A percentile compares a stretch with the other conserved stretches of the same genome.
These are phyloP conservation scores for Desoria tigrina DNA, from an alignment of 2,888 invertebrate genomes.

Conservation along the genomic window DNA sequence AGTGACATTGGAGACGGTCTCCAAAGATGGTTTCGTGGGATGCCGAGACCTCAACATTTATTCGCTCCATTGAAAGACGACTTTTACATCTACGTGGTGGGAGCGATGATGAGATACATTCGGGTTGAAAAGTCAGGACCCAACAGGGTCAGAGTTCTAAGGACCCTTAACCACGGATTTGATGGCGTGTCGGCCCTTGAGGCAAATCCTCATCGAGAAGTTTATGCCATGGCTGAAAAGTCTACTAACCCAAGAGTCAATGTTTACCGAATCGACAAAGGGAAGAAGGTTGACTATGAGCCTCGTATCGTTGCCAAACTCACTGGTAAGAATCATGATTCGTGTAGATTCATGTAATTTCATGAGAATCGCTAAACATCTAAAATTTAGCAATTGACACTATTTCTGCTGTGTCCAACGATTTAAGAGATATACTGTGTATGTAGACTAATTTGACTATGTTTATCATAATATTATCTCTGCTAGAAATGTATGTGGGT, in stretches of 20 bases:
- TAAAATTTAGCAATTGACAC: no score
- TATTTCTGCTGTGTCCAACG: no score
- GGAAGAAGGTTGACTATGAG: conserved; percentile 9
- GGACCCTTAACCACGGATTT: conserved; percentile 38
- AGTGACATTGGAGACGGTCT: conserved; percentile 11
- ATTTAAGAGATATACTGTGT: no score
- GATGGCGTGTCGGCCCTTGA: conserved; percentile 42
- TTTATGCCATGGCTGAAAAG: conserved; percentile 49
- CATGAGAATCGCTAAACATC: no score
- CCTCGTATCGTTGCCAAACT: conserved; percentile 22
- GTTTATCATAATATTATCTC: no score
- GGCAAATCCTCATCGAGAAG: conserved; percentile 34
- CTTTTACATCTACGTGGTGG: conserved; percentile 23
- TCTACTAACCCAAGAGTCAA: conserved; percentile 35
- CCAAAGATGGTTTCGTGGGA: conserved; percentile 32
- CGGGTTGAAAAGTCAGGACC: conserved; percentile 21
- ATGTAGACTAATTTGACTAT: no score
- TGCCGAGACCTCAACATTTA: conserved; percentile 17
- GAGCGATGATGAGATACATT: conserved; percentile 35
- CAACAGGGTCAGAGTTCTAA: conserved; percentile 29
- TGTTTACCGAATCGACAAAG: conserved; percentile 34
- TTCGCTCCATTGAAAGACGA: conserved; percentile 29
- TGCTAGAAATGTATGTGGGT: no score
- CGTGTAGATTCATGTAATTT: no score
- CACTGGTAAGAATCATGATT: conserved; percentile 17